Evolutionary conservation across 1,140 invertebrate genomes (phyloP), one percentile per base, ranked within the genome.

Genomic region (Cyclina sinensis): DNA sequence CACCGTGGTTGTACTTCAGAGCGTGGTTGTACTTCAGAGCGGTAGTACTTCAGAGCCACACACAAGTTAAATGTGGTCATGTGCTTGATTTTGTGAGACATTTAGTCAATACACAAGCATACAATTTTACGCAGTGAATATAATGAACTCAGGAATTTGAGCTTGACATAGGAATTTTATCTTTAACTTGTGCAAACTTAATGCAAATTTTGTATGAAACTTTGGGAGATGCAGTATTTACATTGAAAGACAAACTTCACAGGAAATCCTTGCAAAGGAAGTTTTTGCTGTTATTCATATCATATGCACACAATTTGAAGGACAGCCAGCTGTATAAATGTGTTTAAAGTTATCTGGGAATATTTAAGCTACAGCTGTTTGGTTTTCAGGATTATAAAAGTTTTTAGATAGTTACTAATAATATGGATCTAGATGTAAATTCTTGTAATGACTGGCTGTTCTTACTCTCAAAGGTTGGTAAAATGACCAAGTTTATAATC

Each of bases 91-190:
- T n/a, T 70, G 65, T n/a, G 65, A 70, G 65, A 70, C 1, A 39
- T 70, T 65, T 70, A 37, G 65, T 37, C 65, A 70, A 27, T 70
- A 70, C 65, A 70, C 65, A 70, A 11, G 65, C 30, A 70, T 70
- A 70, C 27, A 70, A 27, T 27, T 62, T 62, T 62, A 62, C 57
- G 57, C 21, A 62, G 57, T 4, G 57, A 70, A 70, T 70, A 70
- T 32, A 51, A 30, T 78, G 39, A 78, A 78, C 74, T 35, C 5
- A 51, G 74, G 74, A 78, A 78, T 78, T 78, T 21, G 74, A 51
- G 74, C 74, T 78, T 78, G 74, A 78, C 74, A 35, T 78, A 27
- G 74, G 74, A 78, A 78, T 78, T 78, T 78, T 78, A 78, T 78
- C 74, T 78, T 37, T 70, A n/a, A 16, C 1, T 35, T 70, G 32